Conservation (phyloP, 1,140 invertebrate species). For the Capitella teleta region DNA sequence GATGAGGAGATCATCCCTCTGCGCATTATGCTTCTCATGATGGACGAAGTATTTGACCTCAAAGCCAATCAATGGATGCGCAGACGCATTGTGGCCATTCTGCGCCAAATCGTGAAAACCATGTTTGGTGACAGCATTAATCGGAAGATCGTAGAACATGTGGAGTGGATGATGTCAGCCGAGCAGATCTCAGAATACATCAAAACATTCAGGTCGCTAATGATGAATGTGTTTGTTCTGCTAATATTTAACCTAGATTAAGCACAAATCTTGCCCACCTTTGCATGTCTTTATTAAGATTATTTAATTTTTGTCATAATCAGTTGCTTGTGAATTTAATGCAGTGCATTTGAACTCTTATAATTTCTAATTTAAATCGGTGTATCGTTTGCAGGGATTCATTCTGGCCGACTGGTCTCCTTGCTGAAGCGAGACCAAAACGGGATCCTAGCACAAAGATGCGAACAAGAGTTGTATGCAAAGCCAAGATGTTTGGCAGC, state of each 20-base stretch:
- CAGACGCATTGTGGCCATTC: constrained; percentile 63
- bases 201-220: constrained; percentile 52
- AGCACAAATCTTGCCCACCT: not conserved
- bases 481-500: constrained; percentile 67
- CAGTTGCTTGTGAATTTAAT: not conserved
- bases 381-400: constrained; percentile 50
- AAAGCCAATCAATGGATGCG: constrained; percentile 76
- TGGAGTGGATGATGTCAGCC: constrained; percentile 77
- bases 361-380: not conserved
- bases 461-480: constrained; percentile 71
- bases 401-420: constrained; percentile 65
- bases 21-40: constrained; percentile 68
- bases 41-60: constrained; percentile 86
- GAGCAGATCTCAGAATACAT: constrained; percentile 81
- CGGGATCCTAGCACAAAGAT: constrained; percentile 62
- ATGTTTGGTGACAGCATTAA: constrained; percentile 79
- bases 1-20: constrained; percentile 69
- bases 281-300: not conserved
- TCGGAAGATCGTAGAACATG: constrained; percentile 78
- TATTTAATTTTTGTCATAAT: not conserved
- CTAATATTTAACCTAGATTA: not conserved
- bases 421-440: constrained; percentile 50
- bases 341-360: not conserved
- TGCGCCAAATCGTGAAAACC: constrained; percentile 65
- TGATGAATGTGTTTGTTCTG: too few relatives aligned